Conservation (phyloP, 1,140 invertebrate genomes). For the Linepithema humile region DNA sequence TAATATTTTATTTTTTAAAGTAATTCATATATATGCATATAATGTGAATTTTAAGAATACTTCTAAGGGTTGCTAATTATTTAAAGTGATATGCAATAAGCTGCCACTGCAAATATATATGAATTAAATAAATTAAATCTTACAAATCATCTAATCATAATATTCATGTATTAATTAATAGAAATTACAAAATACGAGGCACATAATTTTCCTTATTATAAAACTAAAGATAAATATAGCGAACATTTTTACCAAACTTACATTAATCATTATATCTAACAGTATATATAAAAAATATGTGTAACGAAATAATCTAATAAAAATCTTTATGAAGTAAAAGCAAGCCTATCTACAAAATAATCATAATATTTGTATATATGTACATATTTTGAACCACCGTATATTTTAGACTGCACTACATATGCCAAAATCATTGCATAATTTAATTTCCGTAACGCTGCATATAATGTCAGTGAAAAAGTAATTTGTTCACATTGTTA, state of each 20-base stretch:
- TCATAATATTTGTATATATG: slow-evolving; percentile 51
- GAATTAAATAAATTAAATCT: slow-evolving; percentile 76
- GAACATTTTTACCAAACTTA: slow-evolving; percentile 58
- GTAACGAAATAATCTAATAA: slow-evolving; percentile 59
- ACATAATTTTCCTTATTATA: slow-evolving; percentile 71
- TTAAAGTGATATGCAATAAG: slow-evolving; percentile 72
- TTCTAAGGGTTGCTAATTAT: slow-evolving; percentile 66
- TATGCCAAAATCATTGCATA: slow-evolving; percentile 31
- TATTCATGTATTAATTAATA: slow-evolving; percentile 63
- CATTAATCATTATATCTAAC: slow-evolving; percentile 51
- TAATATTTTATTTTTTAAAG: slow-evolving; percentile 67
- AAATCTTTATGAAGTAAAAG: slow-evolving; percentile 64
- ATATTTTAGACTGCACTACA: slow-evolving; percentile 3
- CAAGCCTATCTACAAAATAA: slow-evolving; percentile 73
- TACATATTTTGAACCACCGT: slow-evolving; percentile 52
- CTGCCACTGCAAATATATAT: slow-evolving; percentile 73
- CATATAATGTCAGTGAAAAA: slow-evolving; percentile 26
- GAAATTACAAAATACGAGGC: slow-evolving; percentile 69
- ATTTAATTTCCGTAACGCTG: slow-evolving; percentile 34
- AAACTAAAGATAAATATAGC: slow-evolving; percentile 64
- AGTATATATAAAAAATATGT: slow-evolving; percentile 69
- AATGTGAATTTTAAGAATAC: slow-evolving; percentile 61
- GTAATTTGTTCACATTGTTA: slow-evolving; percentile 24
- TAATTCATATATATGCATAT: slow-evolving; percentile 56
- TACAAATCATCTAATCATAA: slow-evolving; percentile 57